Percentiles rank a stretch among this genome's conserved stretches.
These are phyloP conservation scores for Chelidonichthys spinosus DNA, from an alignment of 2,797 vertebrate genomes.

Conservation along the genomic window DNA sequence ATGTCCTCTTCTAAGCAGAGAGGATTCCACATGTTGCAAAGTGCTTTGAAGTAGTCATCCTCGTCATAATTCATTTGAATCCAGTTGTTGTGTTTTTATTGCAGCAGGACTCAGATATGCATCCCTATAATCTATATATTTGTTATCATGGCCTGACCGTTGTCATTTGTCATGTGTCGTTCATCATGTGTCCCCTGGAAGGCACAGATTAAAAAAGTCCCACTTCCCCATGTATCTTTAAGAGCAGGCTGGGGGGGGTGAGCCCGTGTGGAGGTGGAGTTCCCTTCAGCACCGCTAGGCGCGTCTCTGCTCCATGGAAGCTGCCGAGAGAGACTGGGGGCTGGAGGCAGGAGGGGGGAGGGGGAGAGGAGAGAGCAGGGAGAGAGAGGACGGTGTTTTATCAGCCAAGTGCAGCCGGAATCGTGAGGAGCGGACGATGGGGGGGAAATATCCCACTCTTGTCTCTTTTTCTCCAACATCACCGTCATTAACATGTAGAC, in stretches of 20 bases:
- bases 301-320: constrained; percentile 94
- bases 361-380: constrained; percentile 76
- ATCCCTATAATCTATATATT: background rate
- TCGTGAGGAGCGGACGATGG: constrained; percentile 82
- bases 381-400: constrained; percentile 85
- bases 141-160: background rate
- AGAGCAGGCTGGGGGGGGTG: constrained; percentile 50
- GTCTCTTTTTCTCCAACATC: constrained; percentile 64
- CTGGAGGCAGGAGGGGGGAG: constrained; percentile 36
- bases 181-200: background rate
- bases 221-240: constrained; percentile 71
- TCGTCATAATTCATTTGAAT: background rate
- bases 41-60: background rate
- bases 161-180: background rate
- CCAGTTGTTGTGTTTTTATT: background rate
- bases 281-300: constrained; percentile 86
- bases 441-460: constrained; percentile 62
- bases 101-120: background rate
- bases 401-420: constrained; percentile 87
- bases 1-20: too few relatives aligned
- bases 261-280: constrained; percentile 68
- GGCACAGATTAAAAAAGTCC: background rate
- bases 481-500: constrained; percentile 73
- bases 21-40: background rate
- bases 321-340: constrained; percentile 71